phyloP scores from a whole-genome alignment of 2,113 vertebrate species.

The Pelvicachromis taeniatus region DNA sequence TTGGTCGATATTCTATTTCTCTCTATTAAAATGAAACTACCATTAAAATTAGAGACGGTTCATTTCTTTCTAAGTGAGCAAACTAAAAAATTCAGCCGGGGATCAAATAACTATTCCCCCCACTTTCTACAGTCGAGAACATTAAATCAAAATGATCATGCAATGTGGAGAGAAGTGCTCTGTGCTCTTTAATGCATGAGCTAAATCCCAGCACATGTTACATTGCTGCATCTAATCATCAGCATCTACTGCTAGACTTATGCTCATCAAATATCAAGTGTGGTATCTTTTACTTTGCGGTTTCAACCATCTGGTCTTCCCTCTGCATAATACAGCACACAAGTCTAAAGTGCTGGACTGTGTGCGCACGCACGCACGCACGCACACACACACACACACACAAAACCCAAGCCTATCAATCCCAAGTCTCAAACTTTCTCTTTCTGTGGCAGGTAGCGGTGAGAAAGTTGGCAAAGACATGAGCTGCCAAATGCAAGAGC shows the following conservation, averaged over 20 bases:
- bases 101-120: not conserved
- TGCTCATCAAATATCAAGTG: conserved; percentile 19
- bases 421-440: not conserved
- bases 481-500: not conserved
- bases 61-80: not conserved
- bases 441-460: not conserved
- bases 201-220: not conserved
- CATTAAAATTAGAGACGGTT: not conserved
- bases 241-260: conserved; percentile 1
- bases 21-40: not conserved
- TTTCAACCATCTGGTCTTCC: conserved; percentile 13
- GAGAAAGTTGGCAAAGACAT: not conserved
- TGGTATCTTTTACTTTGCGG: not conserved
- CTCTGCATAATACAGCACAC: not conserved
- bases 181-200: not conserved
- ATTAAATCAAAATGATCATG: not conserved
- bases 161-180: not conserved
- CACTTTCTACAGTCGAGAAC: not conserved
- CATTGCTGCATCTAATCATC: conserved; percentile 6
- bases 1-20: not conserved
- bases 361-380: not conserved
- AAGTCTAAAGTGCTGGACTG: not conserved
- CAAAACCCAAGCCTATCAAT: not conserved
- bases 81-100: not conserved
- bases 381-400: not conserved